Conservation (phyloP, 2,888 invertebrate species). For the Eupelmus urozonus region DNA sequence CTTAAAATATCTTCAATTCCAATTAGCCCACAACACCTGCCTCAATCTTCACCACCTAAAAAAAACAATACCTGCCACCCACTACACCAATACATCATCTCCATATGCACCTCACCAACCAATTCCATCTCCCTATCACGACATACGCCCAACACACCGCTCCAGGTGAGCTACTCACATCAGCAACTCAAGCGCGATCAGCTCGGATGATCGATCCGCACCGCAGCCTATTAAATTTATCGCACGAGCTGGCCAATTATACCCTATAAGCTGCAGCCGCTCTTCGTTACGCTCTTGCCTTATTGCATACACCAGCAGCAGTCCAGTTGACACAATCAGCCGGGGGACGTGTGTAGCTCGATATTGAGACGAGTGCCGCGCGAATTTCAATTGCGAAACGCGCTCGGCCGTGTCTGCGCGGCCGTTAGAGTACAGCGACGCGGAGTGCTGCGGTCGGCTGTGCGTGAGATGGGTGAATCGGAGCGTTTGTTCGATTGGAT, state of each 20-base stretch:
- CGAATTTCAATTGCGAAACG: conserved; percentile 38
- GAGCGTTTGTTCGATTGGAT: background rate
- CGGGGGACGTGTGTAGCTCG: background rate
- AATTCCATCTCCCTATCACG: too few relatives aligned
- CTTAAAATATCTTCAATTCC: too few relatives aligned
- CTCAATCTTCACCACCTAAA: too few relatives aligned
- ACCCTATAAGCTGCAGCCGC: background rate
- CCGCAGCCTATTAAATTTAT: conserved; percentile 36
- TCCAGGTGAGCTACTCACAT: too few relatives aligned
- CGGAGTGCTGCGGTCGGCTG: background rate
- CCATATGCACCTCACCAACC: too few relatives aligned
- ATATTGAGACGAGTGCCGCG: conserved; percentile 25
- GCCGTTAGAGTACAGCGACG: background rate
- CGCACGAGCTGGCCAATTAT: conserved; percentile 19
- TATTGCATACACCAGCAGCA: background rate
- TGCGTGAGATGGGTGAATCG: background rate
- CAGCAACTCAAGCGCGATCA: too few relatives aligned
- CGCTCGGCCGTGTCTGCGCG: background rate
- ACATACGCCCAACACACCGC: too few relatives aligned
- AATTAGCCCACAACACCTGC: too few relatives aligned
- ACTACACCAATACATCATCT: too few relatives aligned
- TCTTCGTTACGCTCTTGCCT: conserved; percentile 2
- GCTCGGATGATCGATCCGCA: conserved; percentile 22
- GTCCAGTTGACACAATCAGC: conserved; percentile 10
- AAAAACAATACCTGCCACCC: too few relatives aligned